These are phyloP conservation scores for Amyelois transitella DNA, from an alignment of 1,140 invertebrate species.

Conservation along the genomic window DNA sequence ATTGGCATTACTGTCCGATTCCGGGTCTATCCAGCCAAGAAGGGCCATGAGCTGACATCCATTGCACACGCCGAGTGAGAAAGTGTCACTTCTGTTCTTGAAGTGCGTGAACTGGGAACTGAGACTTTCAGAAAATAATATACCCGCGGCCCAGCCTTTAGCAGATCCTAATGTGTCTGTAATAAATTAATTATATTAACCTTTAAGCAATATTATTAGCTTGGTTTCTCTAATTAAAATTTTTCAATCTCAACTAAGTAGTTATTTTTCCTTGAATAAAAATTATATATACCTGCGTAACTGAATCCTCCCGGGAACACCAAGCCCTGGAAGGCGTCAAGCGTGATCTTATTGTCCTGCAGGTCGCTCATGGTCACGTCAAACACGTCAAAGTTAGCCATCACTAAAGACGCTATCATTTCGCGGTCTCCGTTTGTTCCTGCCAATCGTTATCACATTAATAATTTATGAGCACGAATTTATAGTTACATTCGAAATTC, in stretches of 20 bases:
- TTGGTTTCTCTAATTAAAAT: too few relatives aligned
- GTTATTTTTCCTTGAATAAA: too few relatives aligned
- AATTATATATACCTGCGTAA: slow-evolving; percentile 87
- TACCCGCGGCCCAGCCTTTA: slow-evolving; percentile 97
- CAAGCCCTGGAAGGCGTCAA: slow-evolving; percentile 90
- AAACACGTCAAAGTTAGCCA: slow-evolving; percentile 94
- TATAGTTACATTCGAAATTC: too few relatives aligned
- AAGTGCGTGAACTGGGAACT: slow-evolving; percentile 84
- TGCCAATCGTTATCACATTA: slow-evolving; percentile 12
- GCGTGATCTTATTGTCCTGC: slow-evolving; percentile 78
- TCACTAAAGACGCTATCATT: slow-evolving; percentile 95
- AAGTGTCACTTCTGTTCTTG: slow-evolving; percentile 84
- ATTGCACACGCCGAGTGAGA: slow-evolving; percentile 98
- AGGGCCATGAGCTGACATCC: slow-evolving; percentile 97
- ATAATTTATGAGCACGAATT: not conserved
- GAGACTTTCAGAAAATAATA: slow-evolving; percentile 83
- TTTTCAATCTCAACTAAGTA: too few relatives aligned
- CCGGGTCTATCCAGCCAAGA: slow-evolving; percentile 83
- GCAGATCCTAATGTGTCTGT: slow-evolving; percentile 96
- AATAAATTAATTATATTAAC: slow-evolving; percentile 10
- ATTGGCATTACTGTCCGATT: slow-evolving; percentile 31
- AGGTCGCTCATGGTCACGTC: slow-evolving; percentile 96
- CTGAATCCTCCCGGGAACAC: slow-evolving; percentile 98
- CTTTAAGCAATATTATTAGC: too few relatives aligned
- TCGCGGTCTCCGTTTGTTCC: slow-evolving; percentile 95